Base-by-base conservation (phyloP, 2,888 invertebrate genomes). In the Plusia festucae region DNA sequence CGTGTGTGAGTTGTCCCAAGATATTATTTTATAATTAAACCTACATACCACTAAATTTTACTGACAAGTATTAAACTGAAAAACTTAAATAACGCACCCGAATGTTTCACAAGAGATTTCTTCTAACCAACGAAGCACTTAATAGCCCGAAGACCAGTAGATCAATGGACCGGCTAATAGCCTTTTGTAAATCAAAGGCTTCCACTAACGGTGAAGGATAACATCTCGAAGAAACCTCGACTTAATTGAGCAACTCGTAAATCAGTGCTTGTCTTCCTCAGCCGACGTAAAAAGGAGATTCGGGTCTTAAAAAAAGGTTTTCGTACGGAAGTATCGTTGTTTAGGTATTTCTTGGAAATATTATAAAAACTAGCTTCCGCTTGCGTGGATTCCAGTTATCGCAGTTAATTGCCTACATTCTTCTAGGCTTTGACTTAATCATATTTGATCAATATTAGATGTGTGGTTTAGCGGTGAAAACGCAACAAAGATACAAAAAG, bases 81-180 rank as follows among this genome's bases (percentile, higher is more conserved):
- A 40, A n/a, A 40, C n/a, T 40, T 7, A 40, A n/a, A n/a, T 40
- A 6, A 40, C 13, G 11, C 11, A 1, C 40, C n/a, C 40, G 3
- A 40, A 40, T 40, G n/a, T 40, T 40, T n/a, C 40, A 30, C 24
- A 40, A 40, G 5, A 40, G 40, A 4, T 40, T 40, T 40, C n/a
- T 40, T 40, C n/a, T 40, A 15, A 5, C n/a, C n/a, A 40, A n/a
- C 13, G 40, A 40, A 40, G 40, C 40, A 40, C n/a, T 40, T 40
- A 40, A 40, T 40, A 40, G 40, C n/a, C 40, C n/a, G n/a, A 40
- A 40, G 40, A 40, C 40, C n/a, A n/a, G 40, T 15, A 5, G 40
- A 40, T 40, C 40, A 40, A 40, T 40, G 40, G 40, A 40, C 40
- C 40, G 40, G n/a, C 6, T 40, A 40, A 40, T n/a, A 40, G 40